Percentiles rank a stretch among this genome's conserved stretches.
These are phyloP conservation scores for Entosphenus tridentatus DNA, from an alignment of 2,113 vertebrate species.

Conservation along the genomic window DNA sequence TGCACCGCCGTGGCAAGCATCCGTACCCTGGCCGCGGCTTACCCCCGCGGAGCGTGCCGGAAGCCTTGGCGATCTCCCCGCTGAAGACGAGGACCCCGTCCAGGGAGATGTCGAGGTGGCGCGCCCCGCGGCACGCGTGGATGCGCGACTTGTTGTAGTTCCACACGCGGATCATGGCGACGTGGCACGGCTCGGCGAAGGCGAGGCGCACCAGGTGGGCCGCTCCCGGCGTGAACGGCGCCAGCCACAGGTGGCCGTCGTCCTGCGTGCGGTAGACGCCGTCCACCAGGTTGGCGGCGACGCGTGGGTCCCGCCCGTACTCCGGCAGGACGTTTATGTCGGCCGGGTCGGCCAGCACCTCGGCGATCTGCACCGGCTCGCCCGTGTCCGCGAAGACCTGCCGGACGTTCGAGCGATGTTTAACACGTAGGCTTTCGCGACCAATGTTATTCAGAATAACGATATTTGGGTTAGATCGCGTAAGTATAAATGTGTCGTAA, in stretches of 20 bases:
- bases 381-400: too few relatives aligned
- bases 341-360: constrained; percentile 35
- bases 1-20: too few relatives aligned
- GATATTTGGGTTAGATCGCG: too few relatives aligned
- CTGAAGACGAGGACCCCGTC: constrained; percentile 54
- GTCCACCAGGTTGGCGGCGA: constrained; percentile 50
- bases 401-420: too few relatives aligned
- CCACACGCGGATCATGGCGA: constrained; percentile 88
- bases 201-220: constrained; percentile 44
- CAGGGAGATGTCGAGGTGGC: constrained; percentile 52
- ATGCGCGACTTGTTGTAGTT: constrained; percentile 98
- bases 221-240: constrained; percentile 56
- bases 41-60: constrained; percentile 70
- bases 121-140: constrained; percentile 70
- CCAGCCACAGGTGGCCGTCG: constrained; percentile 92
- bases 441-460: too few relatives aligned
- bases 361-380: too few relatives aligned
- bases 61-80: constrained; percentile 92
- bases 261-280: constrained; percentile 76
- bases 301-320: constrained; percentile 52
- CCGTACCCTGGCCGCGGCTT: constrained; percentile 10
- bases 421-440: too few relatives aligned
- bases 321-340: constrained; percentile 72
- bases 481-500: too few relatives aligned
- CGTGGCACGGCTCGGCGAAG: constrained; percentile 35